Evolutionary conservation across 2,888 invertebrate species (phyloP).

Genomic region (Hartigia nigra): DNA sequence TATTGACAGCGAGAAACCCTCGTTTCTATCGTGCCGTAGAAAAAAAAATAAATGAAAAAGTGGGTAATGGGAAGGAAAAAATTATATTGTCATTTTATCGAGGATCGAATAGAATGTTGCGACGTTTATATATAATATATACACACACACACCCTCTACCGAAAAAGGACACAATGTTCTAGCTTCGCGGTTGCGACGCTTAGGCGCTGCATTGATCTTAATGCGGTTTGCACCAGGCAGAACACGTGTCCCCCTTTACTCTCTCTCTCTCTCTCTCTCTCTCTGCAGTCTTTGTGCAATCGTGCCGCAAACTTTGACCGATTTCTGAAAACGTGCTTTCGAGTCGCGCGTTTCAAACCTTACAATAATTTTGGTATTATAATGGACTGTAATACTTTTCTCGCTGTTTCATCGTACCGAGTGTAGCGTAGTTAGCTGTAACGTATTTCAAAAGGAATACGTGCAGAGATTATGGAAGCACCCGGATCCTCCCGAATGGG

Average conservation of each 20-base stretch:
- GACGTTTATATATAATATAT: not conserved
- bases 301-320: not conserved
- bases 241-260: slow-evolving; percentile 1
- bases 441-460: not conserved
- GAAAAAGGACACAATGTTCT: not conserved
- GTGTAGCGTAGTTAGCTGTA: not conserved
- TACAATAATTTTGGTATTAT: not conserved
- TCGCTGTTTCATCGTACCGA: not conserved
- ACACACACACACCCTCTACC: not conserved
- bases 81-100: not conserved
- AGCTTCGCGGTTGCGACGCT: not conserved
- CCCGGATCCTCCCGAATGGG: not conserved
- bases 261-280: no score
- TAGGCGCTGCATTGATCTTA: slow-evolving; percentile 6
- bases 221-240: not conserved
- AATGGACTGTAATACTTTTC: not conserved
- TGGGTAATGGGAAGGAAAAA: not conserved
- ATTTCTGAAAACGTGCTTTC: not conserved
- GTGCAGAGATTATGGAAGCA: not conserved
- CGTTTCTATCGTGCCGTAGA: not conserved
- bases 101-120: not conserved
- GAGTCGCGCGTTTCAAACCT: not conserved
- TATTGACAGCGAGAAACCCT: not conserved
- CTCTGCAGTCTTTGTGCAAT: not conserved
- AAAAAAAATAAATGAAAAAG: not conserved